These are phyloP conservation scores for Smittia sp. DNA, from an alignment of 2,888 invertebrate species.

Conservation along the genomic window DNA sequence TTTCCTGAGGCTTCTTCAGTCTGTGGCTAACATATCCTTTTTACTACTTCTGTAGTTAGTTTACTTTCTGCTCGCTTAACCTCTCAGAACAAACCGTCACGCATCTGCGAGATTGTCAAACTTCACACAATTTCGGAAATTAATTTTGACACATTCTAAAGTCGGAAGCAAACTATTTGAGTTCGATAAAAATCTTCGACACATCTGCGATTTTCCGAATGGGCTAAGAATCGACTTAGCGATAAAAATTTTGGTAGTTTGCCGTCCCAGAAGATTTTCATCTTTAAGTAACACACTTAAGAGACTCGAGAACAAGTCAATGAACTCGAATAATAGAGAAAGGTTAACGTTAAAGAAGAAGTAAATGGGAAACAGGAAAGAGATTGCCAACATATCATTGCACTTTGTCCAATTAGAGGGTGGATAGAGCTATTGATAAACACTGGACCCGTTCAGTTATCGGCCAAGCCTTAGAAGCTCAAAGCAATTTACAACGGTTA, in stretches of 20 bases:
- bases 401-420: not conserved
- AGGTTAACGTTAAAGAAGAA: conserved; percentile 15
- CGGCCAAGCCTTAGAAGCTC: too few relatives aligned
- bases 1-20: too few relatives aligned
- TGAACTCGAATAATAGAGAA: not conserved
- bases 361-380: not conserved
- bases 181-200: conserved; percentile 18
- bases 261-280: conserved; percentile 20
- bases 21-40: too few relatives aligned
- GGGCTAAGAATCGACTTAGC: not conserved
- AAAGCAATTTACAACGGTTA: conserved; percentile 7
- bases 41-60: too few relatives aligned
- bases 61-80: too few relatives aligned
- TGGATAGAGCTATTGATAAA: not conserved
- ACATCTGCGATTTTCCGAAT: not conserved
- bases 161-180: not conserved
- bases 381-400: conserved; percentile 4
- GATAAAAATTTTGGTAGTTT: not conserved
- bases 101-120: not conserved
- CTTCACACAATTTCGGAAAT: conserved; percentile 6
- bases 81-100: not conserved
- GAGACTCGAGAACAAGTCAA: not conserved
- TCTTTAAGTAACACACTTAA: not conserved
- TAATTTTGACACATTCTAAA: conserved; percentile 17
- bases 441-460: not conserved